phyloP scores from a whole-genome alignment of 2,113 vertebrate species.

The Podarcis muralis region DNA sequence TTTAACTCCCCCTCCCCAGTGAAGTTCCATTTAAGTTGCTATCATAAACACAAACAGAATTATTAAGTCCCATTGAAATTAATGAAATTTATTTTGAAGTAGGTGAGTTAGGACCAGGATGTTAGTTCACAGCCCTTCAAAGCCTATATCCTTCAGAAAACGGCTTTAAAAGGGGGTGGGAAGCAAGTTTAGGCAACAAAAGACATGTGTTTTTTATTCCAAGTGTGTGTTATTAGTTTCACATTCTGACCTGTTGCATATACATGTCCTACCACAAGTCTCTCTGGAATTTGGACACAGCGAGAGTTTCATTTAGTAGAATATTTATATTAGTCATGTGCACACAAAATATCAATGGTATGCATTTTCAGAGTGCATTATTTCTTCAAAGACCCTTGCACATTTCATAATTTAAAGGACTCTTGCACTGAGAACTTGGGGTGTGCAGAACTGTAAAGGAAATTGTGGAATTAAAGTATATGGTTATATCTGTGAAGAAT shows the following conservation, averaged over 20 bases:
- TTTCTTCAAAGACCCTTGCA: slow-evolving; percentile 53
- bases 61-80: not conserved
- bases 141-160: slow-evolving; percentile 41
- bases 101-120: not conserved
- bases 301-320: slow-evolving; percentile 61
- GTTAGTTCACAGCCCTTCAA: slow-evolving; percentile 55
- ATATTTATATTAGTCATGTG: slow-evolving; percentile 63
- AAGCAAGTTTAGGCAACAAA: slow-evolving; percentile 67
- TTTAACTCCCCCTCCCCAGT: not conserved
- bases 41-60: not conserved
- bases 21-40: not conserved
- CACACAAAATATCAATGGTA: slow-evolving; percentile 49
- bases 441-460: slow-evolving; percentile 59
- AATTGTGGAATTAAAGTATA: slow-evolving; percentile 54
- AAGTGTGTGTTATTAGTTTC: slow-evolving; percentile 74
- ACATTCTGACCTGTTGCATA: slow-evolving; percentile 74
- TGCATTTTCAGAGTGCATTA: slow-evolving; percentile 56
- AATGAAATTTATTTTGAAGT: not conserved
- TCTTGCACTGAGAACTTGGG: slow-evolving; percentile 60
- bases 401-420: slow-evolving; percentile 60
- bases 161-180: slow-evolving; percentile 70
- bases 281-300: slow-evolving; percentile 71
- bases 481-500: slow-evolving; percentile 56
- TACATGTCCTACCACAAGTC: slow-evolving; percentile 71
- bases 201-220: slow-evolving; percentile 72